Evolutionary conservation across 2,888 invertebrate species (phyloP).

Genomic region (Anthoptus insignis): DNA sequence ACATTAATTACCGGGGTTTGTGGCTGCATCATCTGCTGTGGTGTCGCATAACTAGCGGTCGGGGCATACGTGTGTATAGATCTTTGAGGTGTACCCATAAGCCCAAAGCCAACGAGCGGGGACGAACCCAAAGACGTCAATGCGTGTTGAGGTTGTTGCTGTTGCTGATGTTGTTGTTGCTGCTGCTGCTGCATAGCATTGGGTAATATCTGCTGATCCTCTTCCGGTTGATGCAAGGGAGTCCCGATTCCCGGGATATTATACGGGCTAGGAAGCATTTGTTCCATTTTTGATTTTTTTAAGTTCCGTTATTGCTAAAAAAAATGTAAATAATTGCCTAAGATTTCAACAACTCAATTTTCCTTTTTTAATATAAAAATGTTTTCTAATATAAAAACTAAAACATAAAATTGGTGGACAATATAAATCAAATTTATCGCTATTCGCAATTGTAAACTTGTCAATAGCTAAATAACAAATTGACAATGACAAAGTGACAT

Average conservation of each 20-base stretch:
- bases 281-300: conserved; percentile 89
- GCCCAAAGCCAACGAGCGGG: conserved; percentile 87
- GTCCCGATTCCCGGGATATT: conserved; percentile 97
- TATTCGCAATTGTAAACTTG: too few relatives aligned
- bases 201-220: conserved; percentile 96
- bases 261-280: conserved; percentile 96
- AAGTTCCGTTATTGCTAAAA: neutral
- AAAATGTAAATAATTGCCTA: neutral
- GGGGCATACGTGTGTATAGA: conserved; percentile 93
- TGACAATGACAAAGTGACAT: too few relatives aligned
- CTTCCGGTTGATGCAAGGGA: conserved; percentile 96
- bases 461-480: too few relatives aligned
- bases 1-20: conserved; percentile 92
- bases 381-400: too few relatives aligned
- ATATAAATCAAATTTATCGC: too few relatives aligned
- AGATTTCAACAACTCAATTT: neutral
- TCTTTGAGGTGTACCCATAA: conserved; percentile 90
- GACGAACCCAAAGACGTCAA: conserved; percentile 87
- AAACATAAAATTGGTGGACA: too few relatives aligned
- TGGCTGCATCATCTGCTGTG: conserved; percentile 96
- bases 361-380: neutral
- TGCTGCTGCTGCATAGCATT: conserved; percentile 95
- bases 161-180: conserved; percentile 88
- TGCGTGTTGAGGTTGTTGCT: conserved; percentile 78
- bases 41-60: conserved; percentile 91